Evolutionary conservation across 2,113 vertebrate genomes (phyloP).

Genomic region (Dissostichus mawsoni): DNA sequence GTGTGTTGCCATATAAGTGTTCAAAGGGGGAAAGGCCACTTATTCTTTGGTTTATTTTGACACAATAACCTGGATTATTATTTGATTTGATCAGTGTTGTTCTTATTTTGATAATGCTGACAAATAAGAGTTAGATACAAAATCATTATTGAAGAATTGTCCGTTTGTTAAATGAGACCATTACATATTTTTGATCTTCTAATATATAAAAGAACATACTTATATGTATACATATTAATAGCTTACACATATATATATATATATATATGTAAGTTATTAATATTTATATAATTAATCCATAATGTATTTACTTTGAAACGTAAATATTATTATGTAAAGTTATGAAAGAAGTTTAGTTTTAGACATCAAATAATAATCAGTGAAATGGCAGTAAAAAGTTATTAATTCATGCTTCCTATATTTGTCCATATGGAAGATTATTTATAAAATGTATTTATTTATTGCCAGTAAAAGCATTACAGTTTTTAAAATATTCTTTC

Average conservation of each 20-base stretch:
- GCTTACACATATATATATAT: too few species aligned
- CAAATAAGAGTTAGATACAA: background rate
- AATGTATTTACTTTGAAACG: background rate
- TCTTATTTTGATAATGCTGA: background rate
- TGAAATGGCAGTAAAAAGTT: too few species aligned
- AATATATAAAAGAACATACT: background rate
- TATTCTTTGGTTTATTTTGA: background rate
- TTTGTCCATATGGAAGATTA: too few species aligned
- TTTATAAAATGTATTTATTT: too few species aligned
- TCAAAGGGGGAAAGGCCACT: background rate
- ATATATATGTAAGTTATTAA: too few species aligned
- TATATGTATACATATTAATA: too few species aligned
- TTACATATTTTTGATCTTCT: background rate
- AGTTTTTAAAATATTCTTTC: too few species aligned
- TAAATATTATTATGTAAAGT: background rate
- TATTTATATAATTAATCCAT: too few species aligned
- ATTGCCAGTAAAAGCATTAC: too few species aligned
- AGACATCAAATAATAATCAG: background rate
- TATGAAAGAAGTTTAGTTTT: background rate
- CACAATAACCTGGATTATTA: background rate
- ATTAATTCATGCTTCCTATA: too few species aligned
- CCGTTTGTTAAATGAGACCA: background rate
- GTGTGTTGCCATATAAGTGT: conserved; percentile 28
- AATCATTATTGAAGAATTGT: background rate
- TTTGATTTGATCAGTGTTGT: background rate